phyloP scores from a whole-genome alignment of 2,797 vertebrate genomes.

The Protosalanx chinensis region DNA sequence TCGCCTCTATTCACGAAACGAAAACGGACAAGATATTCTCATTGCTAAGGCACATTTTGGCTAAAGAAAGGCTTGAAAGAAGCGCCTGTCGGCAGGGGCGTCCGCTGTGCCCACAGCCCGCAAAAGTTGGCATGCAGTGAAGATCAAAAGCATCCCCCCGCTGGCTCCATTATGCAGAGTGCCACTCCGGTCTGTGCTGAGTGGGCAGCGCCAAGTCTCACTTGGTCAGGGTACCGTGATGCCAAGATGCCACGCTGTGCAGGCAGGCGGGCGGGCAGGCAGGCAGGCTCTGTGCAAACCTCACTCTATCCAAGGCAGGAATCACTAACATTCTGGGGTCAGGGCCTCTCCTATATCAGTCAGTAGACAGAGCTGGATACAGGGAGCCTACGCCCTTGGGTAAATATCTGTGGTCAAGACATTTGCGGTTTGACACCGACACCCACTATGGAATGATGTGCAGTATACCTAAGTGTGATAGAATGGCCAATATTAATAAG shows the following conservation, averaged over 20 bases:
- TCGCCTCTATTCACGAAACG: constrained; percentile 46
- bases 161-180: constrained; percentile 72
- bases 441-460: not conserved
- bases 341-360: constrained; percentile 42
- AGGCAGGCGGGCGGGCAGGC: constrained; percentile 48
- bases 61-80: constrained; percentile 81
- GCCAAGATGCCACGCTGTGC: constrained; percentile 56
- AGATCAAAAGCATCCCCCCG: constrained; percentile 72
- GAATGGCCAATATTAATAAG: constrained; percentile 2
- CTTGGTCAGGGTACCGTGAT: constrained; percentile 62
- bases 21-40: constrained; percentile 65
- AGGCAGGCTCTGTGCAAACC: constrained; percentile 62
- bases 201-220: constrained; percentile 70
- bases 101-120: constrained; percentile 66
- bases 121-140: constrained; percentile 70
- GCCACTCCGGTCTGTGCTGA: constrained; percentile 64
- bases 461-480: not conserved
- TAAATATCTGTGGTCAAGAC: constrained; percentile 1
- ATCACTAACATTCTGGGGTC: constrained; percentile 69
- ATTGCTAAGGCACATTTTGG: constrained; percentile 79
- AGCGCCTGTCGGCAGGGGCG: constrained; percentile 65
- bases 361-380: constrained; percentile 42
- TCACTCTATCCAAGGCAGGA: constrained; percentile 63
- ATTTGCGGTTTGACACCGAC: not conserved
- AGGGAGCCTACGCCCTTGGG: constrained; percentile 41